Evolutionary conservation across 2,113 vertebrate genomes (phyloP), one percentile per base, ranked within the genome.

Genomic region (Lepus europaeus): DNA sequence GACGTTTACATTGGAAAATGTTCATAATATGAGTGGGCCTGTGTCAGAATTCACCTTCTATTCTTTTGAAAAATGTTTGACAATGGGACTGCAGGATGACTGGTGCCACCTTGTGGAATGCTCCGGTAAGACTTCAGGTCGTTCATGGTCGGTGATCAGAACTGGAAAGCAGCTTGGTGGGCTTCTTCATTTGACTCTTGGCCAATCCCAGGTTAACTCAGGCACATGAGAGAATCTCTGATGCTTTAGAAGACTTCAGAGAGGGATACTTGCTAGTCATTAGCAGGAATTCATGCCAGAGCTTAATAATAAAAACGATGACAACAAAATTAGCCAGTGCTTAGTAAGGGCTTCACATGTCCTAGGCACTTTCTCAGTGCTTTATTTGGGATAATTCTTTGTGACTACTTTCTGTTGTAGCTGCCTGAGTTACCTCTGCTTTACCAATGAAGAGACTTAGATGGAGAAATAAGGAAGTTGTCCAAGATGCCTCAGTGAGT

Each of bases 81-180:
- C 6, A 10, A 9, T 8, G 17, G 70, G 49, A 59, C 61, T 77
- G 11, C 51, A 83, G 56, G 39, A 33, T 25, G 63, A 80, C 33
- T 81, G 86, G 64, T 78, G 93, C 94, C 96, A 96, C 81, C 95
- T 95, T 23, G 86, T 96, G 97, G 91, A 74, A 1, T n/a, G 36
- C 69, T 63, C 36, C 19, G 72, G 36, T 29, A 94, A 80, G 39
- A 59, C 49, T 17, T 59, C 56, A 59, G 56, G 17, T 14, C 17
- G 13, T 14, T 14, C 56, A 59, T 59, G 14, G 56, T 14, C 19
- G 13, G 56, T 59, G 56, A 59, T 19, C n/a, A 36, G 85, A 73
- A 56, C 29, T 11, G 1, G 69, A 70, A 56, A 64, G 12, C 14
- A 6, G 11, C 2, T 1, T 4, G 20, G 2, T 2, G 9, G 73